Evolutionary conservation across 1,140 invertebrate genomes (phyloP), one percentile per base, ranked within the genome.

Genomic region (Argopecten irradians): DNA sequence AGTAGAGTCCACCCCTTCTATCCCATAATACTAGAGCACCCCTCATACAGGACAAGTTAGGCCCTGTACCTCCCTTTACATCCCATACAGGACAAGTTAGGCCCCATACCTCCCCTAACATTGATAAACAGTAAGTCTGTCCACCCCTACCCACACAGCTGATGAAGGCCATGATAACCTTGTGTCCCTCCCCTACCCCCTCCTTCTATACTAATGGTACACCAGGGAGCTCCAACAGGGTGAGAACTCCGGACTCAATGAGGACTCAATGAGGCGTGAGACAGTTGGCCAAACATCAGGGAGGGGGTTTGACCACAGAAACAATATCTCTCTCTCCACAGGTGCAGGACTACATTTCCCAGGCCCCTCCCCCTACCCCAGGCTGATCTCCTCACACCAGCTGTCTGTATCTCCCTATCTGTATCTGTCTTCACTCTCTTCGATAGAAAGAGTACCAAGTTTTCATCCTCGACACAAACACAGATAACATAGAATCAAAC

Each of bases 191-290:
- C 43, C 36, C 36, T 19, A 11, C 13, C 14, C 22, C 43, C 43
- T 46, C 43, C 43, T 19, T 19, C 43, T 46, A 19, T 46, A 19
- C 43, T 46, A 71, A 28, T 71, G 28, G 55, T 71, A 71, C 55
- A 71, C 55, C 16, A 11, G n/a, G n/a, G n/a, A 71, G 55, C 55
- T 71, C 55, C 0, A 71, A n/a, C 28, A 71, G 55, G 55, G 55
- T 46, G 55, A 71, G n/a, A 71, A 71, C 55, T 71, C 28, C 1
- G 11, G n/a, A 71, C 55, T 71, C 55, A 71, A 71, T 71, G 55
- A 71, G 11, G n/a, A 71, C 55, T 71, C 55, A 71, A 71, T 71
- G 55, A 71, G 55, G 55, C 55, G 16, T 71, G 55, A 71, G 55
- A 71, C 55, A 71, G 55, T n/a, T 28, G 22, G 22, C 55, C 9